phyloP scores from a whole-genome alignment of 2,797 vertebrate species.

The Coranthus polyacanthus region DNA sequence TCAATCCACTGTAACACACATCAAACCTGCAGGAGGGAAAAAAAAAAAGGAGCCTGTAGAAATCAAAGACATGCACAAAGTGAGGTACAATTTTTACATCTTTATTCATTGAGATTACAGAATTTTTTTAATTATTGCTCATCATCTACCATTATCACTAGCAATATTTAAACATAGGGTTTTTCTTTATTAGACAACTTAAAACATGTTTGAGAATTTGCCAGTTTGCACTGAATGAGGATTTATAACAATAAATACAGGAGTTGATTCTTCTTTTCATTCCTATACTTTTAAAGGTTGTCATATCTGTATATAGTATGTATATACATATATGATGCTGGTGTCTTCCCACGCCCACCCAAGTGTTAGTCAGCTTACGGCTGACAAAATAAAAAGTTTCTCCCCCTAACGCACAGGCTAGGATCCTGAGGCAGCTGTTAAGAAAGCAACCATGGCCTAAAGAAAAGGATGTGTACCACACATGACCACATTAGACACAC shows the following conservation, averaged over 20 bases:
- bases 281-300: constrained; percentile 76
- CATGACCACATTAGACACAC: constrained; percentile 37
- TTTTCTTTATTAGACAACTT: constrained; percentile 83
- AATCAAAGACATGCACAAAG: constrained; percentile 18
- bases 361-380: constrained; percentile 63
- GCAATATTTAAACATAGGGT: constrained; percentile 90
- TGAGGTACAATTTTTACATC: constrained; percentile 70
- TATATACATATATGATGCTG: constrained; percentile 89
- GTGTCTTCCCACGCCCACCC: constrained; percentile 82
- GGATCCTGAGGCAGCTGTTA: constrained; percentile 81
- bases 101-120: constrained; percentile 96
- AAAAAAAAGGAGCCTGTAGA: too few species aligned
- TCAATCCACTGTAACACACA: constrained; percentile 3
- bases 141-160: constrained; percentile 96
- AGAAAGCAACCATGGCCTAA: constrained; percentile 67
- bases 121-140: constrained; percentile 93
- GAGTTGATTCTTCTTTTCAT: constrained; percentile 74
- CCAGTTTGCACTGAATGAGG: constrained; percentile 81
- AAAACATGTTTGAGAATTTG: constrained; percentile 78
- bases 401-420: constrained; percentile 60
- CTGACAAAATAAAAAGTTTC: constrained; percentile 52
- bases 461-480: constrained; percentile 35
- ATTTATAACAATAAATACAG: constrained; percentile 90
- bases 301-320: constrained; percentile 81
- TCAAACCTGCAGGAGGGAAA: background rate